Evolutionary conservation across 2,797 vertebrate species (phyloP).

Genomic region (Monodelphis domestica): DNA sequence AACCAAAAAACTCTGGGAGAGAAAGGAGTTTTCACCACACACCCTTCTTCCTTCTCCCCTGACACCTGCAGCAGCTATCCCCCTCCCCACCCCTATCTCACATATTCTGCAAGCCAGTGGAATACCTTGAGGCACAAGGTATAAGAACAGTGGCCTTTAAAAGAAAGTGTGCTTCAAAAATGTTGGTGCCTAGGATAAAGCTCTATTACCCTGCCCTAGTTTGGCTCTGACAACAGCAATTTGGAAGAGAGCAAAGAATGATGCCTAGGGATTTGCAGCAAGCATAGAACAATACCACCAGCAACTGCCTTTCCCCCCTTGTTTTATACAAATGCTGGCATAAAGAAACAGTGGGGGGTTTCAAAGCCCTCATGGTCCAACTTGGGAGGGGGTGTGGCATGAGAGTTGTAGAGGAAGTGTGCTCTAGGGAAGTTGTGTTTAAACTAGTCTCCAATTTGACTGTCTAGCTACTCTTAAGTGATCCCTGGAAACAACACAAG

Average conservation of each 20-base stretch:
- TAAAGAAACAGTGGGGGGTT: neutral
- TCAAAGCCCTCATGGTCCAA: conserved; percentile 20
- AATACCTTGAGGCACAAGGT: neutral
- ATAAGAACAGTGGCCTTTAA: neutral
- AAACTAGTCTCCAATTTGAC: conserved; percentile 65
- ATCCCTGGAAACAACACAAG: conserved; percentile 63
- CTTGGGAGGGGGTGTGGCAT: neutral
- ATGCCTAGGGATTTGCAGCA: conserved; percentile 30
- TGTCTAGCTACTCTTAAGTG: conserved; percentile 29
- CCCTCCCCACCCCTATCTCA: neutral
- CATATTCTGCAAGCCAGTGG: neutral
- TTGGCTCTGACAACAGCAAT: neutral
- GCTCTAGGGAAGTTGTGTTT: conserved; percentile 60
- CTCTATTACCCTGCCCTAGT: neutral
- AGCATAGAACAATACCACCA: conserved; percentile 34
- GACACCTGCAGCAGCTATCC: neutral
- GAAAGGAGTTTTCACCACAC: neutral
- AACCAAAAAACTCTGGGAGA: neutral
- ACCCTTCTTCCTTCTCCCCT: neutral
- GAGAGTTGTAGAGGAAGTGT: conserved; percentile 38
- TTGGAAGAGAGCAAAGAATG: conserved; percentile 39
- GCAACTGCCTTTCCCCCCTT: conserved; percentile 55
- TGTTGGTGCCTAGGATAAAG: neutral
- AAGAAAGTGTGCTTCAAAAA: neutral
- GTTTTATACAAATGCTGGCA: conserved; percentile 34